Conservation (phyloP, 2,797 vertebrate genomes). For the Diceros bicornis region DNA sequence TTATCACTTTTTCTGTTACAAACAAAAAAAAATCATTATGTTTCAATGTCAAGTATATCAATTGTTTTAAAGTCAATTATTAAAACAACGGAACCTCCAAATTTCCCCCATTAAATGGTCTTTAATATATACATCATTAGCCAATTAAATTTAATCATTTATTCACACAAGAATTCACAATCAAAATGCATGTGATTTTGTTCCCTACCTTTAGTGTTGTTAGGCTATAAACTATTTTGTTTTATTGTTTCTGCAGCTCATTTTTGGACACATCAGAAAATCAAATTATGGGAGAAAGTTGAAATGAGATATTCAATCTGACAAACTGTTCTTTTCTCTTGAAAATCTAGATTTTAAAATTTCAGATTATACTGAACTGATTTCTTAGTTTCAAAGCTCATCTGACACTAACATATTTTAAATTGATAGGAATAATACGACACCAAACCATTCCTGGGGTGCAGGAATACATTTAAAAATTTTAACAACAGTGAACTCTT, state of each 20-base stretch:
- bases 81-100: slow-evolving; percentile 30
- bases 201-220: slow-evolving; percentile 49
- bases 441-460: slow-evolving; percentile 81
- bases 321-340: slow-evolving; percentile 73
- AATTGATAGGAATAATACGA: slow-evolving; percentile 82
- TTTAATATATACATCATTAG: slow-evolving; percentile 58
- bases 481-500: slow-evolving; percentile 81
- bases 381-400: slow-evolving; percentile 82
- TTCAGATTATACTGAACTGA: slow-evolving; percentile 81
- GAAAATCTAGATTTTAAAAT: slow-evolving; percentile 82
- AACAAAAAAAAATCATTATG: slow-evolving; percentile 44
- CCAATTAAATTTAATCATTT: slow-evolving; percentile 58
- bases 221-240: slow-evolving; percentile 72
- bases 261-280: slow-evolving; percentile 71
- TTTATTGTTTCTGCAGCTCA: slow-evolving; percentile 73
- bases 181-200: slow-evolving; percentile 57
- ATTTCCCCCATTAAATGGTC: slow-evolving; percentile 53
- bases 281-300: slow-evolving; percentile 76
- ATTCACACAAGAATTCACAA: slow-evolving; percentile 63
- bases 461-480: slow-evolving; percentile 83
- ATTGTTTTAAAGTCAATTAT: slow-evolving; percentile 50
- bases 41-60: slow-evolving; percentile 5
- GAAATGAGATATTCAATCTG: slow-evolving; percentile 69
- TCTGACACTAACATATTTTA: slow-evolving; percentile 84
- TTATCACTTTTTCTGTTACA: slow-evolving; percentile 51